Evolutionary conservation across 2,888 invertebrate genomes (phyloP).

Genomic region (Saturnia japonica): DNA sequence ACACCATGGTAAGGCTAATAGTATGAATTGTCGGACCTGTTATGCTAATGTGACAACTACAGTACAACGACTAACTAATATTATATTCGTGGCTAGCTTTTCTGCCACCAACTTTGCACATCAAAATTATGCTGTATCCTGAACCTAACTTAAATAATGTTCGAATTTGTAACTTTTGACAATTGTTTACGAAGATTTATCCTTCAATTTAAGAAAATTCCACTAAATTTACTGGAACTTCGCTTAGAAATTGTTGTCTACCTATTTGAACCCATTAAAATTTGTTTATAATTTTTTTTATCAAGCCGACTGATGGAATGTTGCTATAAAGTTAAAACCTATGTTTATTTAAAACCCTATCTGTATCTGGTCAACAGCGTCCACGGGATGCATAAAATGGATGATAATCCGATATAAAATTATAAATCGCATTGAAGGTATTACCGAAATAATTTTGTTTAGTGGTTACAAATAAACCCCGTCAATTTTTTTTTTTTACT

Average conservation of each 20-base stretch:
- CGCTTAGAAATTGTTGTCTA: neutral
- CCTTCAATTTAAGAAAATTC: neutral
- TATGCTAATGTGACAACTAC: constrained; percentile 6
- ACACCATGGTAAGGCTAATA: constrained; percentile 5
- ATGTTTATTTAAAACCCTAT: no score
- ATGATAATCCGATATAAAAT: neutral
- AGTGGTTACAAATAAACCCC: no score
- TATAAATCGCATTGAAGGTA: neutral
- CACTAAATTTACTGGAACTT: neutral
- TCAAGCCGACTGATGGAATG: neutral
- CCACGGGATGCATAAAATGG: no score
- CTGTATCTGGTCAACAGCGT: no score
- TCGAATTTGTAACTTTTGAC: no score
- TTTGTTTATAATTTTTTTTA: neutral
- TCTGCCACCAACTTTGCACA: neutral
- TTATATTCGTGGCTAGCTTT: constrained; percentile 6
- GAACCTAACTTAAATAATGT: no score
- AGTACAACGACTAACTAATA: neutral
- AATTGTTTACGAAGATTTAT: neutral
- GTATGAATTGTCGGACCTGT: constrained; percentile 13
- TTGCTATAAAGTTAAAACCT: neutral
- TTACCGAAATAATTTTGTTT: neutral
- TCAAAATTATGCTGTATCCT: neutral
- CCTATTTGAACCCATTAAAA: no score
- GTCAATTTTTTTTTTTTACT: no score